A percentile compares a stretch with the other conserved stretches of the same genome.
Conservation (phyloP, 2,797 vertebrate genomes). For the Chanos chanos region DNA sequence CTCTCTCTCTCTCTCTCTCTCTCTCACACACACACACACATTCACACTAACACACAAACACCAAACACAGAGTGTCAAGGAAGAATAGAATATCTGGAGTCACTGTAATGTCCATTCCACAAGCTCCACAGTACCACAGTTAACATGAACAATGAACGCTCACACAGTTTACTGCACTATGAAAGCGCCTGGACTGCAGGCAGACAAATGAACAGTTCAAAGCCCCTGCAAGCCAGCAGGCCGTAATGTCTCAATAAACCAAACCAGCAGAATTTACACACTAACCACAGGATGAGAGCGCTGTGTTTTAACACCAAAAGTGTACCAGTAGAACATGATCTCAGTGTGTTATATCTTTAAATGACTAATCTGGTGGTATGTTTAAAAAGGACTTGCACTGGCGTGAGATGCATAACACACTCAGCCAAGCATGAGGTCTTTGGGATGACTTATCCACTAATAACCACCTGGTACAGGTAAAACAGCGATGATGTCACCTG, state of each 20-base stretch:
- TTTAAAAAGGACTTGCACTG: not conserved
- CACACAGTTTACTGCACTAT: no score
- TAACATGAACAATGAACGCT: no score
- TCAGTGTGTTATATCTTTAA: not conserved
- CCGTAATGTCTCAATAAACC: no score
- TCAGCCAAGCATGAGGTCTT: not conserved
- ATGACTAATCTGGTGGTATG: not conserved
- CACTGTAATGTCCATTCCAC: not conserved
- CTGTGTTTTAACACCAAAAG: no score
- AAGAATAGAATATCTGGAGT: not conserved
- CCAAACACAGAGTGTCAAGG: not conserved
- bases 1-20: not conserved
- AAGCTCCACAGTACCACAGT: no score
- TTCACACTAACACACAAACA: not conserved
- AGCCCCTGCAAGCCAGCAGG: no score
- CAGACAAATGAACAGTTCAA: no score
- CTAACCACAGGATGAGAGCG: no score
- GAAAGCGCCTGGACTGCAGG: no score
- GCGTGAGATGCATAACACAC: not conserved
- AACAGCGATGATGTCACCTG: conserved; percentile 23
- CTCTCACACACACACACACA: conserved; percentile 25
- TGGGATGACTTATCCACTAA: conserved; percentile 46
- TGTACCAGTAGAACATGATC: no score
- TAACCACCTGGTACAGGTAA: conserved; percentile 48
- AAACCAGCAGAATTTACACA: no score